Evolutionary conservation across 2,797 vertebrate genomes (phyloP), one percentile per base, ranked within the genome.

Genomic region (Pteropus rufus): DNA sequence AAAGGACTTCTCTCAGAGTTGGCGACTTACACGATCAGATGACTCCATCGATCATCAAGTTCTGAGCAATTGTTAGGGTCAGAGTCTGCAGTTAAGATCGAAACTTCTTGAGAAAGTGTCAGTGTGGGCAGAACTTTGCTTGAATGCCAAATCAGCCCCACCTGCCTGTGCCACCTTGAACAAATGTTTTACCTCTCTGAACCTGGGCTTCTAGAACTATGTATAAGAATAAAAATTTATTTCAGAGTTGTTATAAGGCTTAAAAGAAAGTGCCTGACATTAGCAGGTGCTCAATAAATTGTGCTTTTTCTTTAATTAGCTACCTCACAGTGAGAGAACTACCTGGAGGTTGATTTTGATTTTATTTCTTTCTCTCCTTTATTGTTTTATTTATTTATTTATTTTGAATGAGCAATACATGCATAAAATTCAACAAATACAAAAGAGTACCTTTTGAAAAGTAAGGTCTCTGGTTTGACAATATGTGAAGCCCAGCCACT

Each of bases 11-110:
- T 41, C 11, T 58, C 16, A 0, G 11, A 9, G 34, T 4, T 24
- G 10, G 4, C 1, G 3, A 14, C 4, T 41, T 87, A 7, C 19
- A 2, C 0, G 1, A 10, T n/a, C 15, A 44, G n/a, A 10, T 26
- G 54, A 36, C 26, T 3, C 76, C 10, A 0, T 62, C 8, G 4
- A 1, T n/a, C 29, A 19, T 8, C 16, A 4, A 6, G 24, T 19
- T 2, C 31, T 0, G 46, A 14, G 21, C 10, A 3, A 10, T 19
- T 12, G 10, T 11, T 18, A 6, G 3, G 24, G 2, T 11, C 19
- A 21, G 21, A 14, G 29, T 9, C 31, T 14, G 8, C 3, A 10
- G 6, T 19, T 6, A 5, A 19, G 21, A 31, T 19, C 0, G 1
- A 21, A 52, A 10, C 16, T 62, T n/a, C 70, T 36, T 2, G 29